Evolutionary conservation across 2,113 vertebrate genomes (phyloP).

Genomic region (Bagarius yarrelli): DNA sequence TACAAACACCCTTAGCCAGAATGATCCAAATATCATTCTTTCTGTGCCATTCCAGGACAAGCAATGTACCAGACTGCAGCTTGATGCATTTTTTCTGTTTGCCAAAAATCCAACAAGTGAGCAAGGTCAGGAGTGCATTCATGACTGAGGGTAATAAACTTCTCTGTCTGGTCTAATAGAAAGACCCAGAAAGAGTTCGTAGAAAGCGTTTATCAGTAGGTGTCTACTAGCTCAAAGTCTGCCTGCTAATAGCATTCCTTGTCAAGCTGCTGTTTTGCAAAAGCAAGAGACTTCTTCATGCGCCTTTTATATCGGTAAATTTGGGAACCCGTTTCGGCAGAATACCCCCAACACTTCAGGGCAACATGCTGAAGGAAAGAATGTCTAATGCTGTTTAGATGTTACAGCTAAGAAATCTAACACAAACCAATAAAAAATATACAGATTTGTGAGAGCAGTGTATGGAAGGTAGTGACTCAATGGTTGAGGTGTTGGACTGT

Average conservation of each 20-base stretch:
- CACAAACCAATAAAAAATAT: too few species aligned
- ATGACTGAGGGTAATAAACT: constrained; percentile 22
- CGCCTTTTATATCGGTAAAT: constrained; percentile 15
- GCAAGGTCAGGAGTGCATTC: background rate
- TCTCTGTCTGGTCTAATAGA: background rate
- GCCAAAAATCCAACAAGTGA: background rate
- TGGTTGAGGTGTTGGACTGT: too few species aligned
- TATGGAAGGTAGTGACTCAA: too few species aligned
- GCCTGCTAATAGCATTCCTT: constrained; percentile 70
- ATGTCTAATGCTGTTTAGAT: background rate
- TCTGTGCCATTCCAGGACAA: background rate
- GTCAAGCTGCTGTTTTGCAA: constrained; percentile 65
- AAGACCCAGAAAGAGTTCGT: too few species aligned
- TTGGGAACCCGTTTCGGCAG: constrained; percentile 10
- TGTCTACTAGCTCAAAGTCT: constrained; percentile 57
- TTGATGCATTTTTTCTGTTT: background rate
- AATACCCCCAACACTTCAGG: background rate
- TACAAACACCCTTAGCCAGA: background rate
- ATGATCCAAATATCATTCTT: background rate
- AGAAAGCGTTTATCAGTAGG: constrained; percentile 62
- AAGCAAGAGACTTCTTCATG: constrained; percentile 49
- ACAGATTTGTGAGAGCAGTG: too few species aligned
- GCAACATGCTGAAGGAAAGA: background rate
- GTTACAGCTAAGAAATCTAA: background rate
- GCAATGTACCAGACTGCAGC: background rate